Percentiles rank a stretch among this genome's conserved stretches.
phyloP scores from a whole-genome alignment of 2,797 vertebrate genomes.

The Poecile montanus region DNA sequence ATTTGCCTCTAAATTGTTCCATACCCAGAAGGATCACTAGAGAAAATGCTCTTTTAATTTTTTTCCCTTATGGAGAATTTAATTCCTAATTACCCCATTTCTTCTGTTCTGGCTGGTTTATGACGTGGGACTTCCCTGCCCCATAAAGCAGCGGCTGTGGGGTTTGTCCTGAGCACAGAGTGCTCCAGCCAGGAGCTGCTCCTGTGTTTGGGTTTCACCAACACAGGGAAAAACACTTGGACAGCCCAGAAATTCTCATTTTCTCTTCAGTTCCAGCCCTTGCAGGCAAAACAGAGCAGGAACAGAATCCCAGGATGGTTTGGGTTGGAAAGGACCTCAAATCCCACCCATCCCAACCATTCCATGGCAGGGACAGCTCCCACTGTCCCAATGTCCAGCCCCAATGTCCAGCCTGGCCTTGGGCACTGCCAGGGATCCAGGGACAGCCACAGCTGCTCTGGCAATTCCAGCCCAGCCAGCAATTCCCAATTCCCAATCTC shows the following conservation, averaged over 20 bases:
- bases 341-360: accelerated
- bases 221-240: neutral
- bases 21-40: neutral
- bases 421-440: neutral
- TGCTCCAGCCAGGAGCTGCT: neutral
- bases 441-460: neutral
- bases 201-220: neutral
- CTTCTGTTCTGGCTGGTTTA: neutral
- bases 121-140: neutral
- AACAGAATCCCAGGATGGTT: accelerated
- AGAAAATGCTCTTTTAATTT: neutral
- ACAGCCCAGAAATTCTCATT: neutral
- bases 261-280: neutral
- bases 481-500: neutral
- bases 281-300: neutral
- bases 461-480: neutral
- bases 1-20: neutral
- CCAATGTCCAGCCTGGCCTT: neutral
- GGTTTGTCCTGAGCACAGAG: neutral
- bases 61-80: neutral
- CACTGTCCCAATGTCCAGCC: neutral
- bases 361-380: neutral
- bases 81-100: neutral
- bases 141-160: neutral
- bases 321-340: accelerated